Evolutionary conservation across 2,888 invertebrate species (phyloP), one percentile per base, ranked within the genome.

Genomic region (Carcina quercana): DNA sequence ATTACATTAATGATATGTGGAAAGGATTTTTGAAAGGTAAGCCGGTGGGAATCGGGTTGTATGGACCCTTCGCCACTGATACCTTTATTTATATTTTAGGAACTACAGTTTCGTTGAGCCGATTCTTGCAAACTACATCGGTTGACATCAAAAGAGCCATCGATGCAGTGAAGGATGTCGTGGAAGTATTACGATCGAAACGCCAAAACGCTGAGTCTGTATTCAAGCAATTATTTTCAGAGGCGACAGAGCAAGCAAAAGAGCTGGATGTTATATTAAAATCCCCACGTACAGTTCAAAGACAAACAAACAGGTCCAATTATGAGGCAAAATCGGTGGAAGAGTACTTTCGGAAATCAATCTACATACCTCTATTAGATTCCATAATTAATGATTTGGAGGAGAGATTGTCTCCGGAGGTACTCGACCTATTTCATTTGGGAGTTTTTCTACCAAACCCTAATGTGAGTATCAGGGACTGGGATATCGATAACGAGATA

Each of bases 71-170:
- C n/a, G n/a, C n/a, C n/a, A n/a, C n/a, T n/a, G n/a, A n/a, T n/a
- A 15, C 21, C 6, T 25, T 20, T 17, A 17, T 17, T 17, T 17
- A 17, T 17, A 17, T 24, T 28, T 31, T 20, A 30, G 26, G 26
- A 21, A 32, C 32, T 34, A 38, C 38, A 29, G 38, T 38, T 28
- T 38, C 35, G 20, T 35, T 35, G 28, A 38, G 33, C 30, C 29
- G 35, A 35, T 28, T 38, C 22, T 14, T 35, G 33, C 33, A 39
- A 35, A 30, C 38, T 28, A 12, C 25, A 20, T 28, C 34, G 26
- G 28, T 38, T 34, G 34, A 38, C 32, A 29, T 38, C 29, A 39
- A 35, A 35, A 35, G 25, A 35, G 35, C 35, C 28, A 38, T 15
- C 24, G 35, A 33, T 30, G 32, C 35, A 20, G 13, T 35, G 11